Base-by-base conservation (phyloP, 2,113 vertebrate genomes). In the Bungarus multicinctus region DNA sequence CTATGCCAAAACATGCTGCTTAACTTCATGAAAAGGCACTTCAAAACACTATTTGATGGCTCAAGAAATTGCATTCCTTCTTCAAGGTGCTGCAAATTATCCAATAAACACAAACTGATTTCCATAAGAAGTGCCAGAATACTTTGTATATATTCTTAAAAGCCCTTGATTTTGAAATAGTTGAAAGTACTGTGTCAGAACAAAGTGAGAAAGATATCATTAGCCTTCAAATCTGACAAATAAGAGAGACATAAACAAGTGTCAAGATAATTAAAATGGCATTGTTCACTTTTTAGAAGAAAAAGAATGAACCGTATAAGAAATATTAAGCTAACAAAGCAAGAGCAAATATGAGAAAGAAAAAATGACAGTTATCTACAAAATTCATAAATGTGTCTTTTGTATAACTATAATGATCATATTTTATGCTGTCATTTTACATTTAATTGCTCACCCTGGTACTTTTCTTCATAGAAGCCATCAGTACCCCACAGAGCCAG, bases 331-430 rank as follows among this genome's bases (percentile, higher is more conserved):
- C 97, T 97, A 98, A 98, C 97, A 98, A 98, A 98, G 97, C 97
- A 97, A 97, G 97, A 97, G 97, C 97, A 98, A 98, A 97, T 98
- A 98, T 94, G 96, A 97, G 97, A 95, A 93, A 97, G 96, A 97
- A 98, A 97, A 98, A 98, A 98, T 98, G 98, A 98, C 98, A 98
- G 98, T 98, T 98, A 98, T 98, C 98, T 98, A 97, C 98, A 98
- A 98, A 98, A 98, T 98, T 98, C 98, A 98, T 99, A 98, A 99
- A 98, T 98, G 98, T 98, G 97, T 97, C 98, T 99, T 98, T 98
- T 98, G 97, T 98, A 97, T 96, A 98, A 98, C 97, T 95, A 96
- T 98, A 99, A 99, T 99, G 98, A 98, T 98, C 98, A 98, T 98
- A 99, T 98, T 98, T 98, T 98, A 97, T 97, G 97, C 98, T 98